Evolutionary conservation across 2,888 invertebrate genomes (phyloP).

Genomic region (Noctua janthina): DNA sequence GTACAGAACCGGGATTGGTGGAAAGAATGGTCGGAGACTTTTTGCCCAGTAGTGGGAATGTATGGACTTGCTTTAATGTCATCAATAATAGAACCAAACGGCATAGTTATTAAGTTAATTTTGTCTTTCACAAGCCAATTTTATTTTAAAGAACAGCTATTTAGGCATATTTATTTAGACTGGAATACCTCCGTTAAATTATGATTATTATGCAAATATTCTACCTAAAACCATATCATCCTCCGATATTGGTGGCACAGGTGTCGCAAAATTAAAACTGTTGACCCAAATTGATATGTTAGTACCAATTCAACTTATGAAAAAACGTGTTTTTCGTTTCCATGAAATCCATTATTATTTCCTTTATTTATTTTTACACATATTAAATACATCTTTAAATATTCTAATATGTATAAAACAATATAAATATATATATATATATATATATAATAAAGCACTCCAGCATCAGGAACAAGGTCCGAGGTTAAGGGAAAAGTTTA

Average conservation of each 20-base stretch:
- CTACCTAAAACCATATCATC: conserved; percentile 45
- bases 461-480: no score
- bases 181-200: conserved; percentile 22
- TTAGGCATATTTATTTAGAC: not conserved
- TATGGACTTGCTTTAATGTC: not conserved
- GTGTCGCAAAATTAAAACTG: conserved; percentile 37
- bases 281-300: conserved; percentile 16
- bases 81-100: not conserved
- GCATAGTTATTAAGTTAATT: not conserved
- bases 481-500: no score
- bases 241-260: conserved; percentile 45
- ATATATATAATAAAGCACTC: no score
- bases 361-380: no score
- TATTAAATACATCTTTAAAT: no score
- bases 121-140: not conserved
- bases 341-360: no score
- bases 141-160: not conserved
- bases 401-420: no score
- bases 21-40: accelerated
- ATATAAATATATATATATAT: no score
- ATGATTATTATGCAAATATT: conserved; percentile 54
- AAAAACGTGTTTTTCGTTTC: not conserved
- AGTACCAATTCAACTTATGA: not conserved
- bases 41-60: no score
- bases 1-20: not conserved